Base-by-base conservation (phyloP, 2,888 invertebrate genomes). In the Neelides folsomi region DNA sequence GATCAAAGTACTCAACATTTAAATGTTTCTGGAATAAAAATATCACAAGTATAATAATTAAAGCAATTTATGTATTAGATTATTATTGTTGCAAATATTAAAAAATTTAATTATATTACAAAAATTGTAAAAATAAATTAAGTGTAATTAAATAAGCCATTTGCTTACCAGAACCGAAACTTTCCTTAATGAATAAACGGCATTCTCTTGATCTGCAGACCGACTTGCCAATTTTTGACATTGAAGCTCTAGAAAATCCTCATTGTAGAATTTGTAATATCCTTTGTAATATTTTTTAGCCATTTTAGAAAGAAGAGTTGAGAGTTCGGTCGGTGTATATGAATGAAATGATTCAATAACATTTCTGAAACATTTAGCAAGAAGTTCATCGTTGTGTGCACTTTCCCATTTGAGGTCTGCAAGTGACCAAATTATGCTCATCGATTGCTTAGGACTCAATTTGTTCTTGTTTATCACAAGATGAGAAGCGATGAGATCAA, bases 341-440 rank as follows among this genome's bases (percentile, higher is more conserved):
- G 70, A 65, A 42, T 74, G 69, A 1, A 77, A 66, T 2, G 40
- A 41, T 1, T 46, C 34, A 1, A 51, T 39, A 2, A 63, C 7
- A 15, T 36, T 51, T 39, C 49, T 50, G 36, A 58, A 57, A 8
- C 47, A 40, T 36, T 51, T 35, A 1, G 15, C 35, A 12, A 57
- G 40, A 13, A 60, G 20, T 4, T 49, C 47, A 13, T 53, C 58
- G 36, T 52, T 50, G 34, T 43, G n/a, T 27, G 20, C 35, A 16
- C 34, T 15, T 0, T 71, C 71, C 39, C 71, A 71, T 49, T 73
- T 71, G 12, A 76, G 66, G 53, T 75, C 73, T 56, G 75, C 75
- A 2, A 81, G 61, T 0, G 78, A 76, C 75, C 76, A 76, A 20
- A 79, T 66, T 19, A 81, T 71, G 5, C 72, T 76, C 61, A 74